Evolutionary conservation across 2,113 vertebrate species (phyloP).

Genomic region (Plotosus lineatus): DNA sequence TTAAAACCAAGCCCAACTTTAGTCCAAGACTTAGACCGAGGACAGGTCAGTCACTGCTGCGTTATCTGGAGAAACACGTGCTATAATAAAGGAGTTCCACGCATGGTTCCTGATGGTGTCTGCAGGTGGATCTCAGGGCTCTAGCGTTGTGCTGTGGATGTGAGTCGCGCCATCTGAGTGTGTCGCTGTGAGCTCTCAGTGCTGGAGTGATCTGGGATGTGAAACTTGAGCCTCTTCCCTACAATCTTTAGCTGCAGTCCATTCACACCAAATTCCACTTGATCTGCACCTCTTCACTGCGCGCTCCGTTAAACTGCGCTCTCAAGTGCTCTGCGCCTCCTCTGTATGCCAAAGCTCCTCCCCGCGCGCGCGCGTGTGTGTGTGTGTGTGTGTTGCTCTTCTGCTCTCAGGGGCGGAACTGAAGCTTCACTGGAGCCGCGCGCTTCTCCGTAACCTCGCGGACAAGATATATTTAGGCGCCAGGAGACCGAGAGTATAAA

Average conservation of each 20-base stretch:
- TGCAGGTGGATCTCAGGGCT: constrained; percentile 41
- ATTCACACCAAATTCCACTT: constrained; percentile 62
- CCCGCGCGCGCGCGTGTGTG: neutral
- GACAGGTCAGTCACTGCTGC: neutral
- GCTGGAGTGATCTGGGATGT: constrained; percentile 35
- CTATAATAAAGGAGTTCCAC: constrained; percentile 16
- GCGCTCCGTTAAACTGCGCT: constrained; percentile 47
- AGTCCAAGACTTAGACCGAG: constrained; percentile 7
- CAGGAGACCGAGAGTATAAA: constrained; percentile 53
- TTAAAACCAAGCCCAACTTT: constrained; percentile 4
- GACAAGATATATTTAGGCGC: constrained; percentile 71
- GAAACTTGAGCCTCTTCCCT: constrained; percentile 25
- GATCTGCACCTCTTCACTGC: constrained; percentile 43
- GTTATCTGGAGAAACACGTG: neutral
- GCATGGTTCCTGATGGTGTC: constrained; percentile 47
- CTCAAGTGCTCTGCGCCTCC: constrained; percentile 49
- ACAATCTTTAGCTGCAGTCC: constrained; percentile 49
- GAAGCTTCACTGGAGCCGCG: constrained; percentile 57
- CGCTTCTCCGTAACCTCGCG: constrained; percentile 61
- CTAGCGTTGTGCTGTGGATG: constrained; percentile 48
- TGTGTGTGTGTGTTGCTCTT: neutral
- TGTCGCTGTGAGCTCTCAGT: constrained; percentile 41
- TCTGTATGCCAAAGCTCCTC: constrained; percentile 21
- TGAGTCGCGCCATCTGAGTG: constrained; percentile 44
- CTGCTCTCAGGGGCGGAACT: constrained; percentile 66